Base-by-base conservation (phyloP, 1,140 invertebrate species). In the Zaprionus davidi region DNA sequence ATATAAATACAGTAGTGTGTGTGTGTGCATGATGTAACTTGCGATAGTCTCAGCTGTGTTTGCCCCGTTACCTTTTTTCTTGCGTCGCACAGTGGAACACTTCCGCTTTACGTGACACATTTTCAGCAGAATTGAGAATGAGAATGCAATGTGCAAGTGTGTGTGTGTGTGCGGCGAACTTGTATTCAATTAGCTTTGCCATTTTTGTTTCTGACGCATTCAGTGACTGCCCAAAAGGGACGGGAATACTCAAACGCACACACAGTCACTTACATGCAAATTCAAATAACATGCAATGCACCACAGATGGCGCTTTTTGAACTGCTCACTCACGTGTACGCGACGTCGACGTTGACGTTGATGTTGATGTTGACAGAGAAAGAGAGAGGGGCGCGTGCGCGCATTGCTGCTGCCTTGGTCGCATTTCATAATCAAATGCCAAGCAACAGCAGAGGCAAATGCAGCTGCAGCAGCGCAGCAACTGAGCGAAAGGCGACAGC, bases 341-440 rank as follows among this genome's bases (percentile, higher is more conserved):
- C 11, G 5, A 56, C 58, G 31, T 34, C 22, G 34, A 51, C 67
- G 31, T 44, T 34, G 26, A 57, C 20, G 20, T 20, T 34, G n/a
- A n/a, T n/a, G n/a, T n/a, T n/a, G n/a, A n/a, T 59, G 31, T 44
- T 34, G 12, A 24, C 53, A 60, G 44, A 56, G 26, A 28, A 12
- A 9, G 17, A 20, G 58, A 28, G 41, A 9, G 7, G 41, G 41
- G 41, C 41, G 41, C 41, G n/a, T n/a, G 41, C 41, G 41, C 38
- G 26, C 41, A 59, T 4, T 56, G 24, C 41, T 34, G 31, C 31
- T 34, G 49, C 57, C 66, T 66, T 79, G 70, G 62, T 49, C 62
- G 63, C 63, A 70, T 84, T 84, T 85, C 82, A 85, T 84, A 86
- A 81, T 69, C 65, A 53, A 60, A 65, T 38, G 60, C 51, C 58